Base-by-base conservation (phyloP, 2,888 invertebrate genomes). In the Amiota minor region DNA sequence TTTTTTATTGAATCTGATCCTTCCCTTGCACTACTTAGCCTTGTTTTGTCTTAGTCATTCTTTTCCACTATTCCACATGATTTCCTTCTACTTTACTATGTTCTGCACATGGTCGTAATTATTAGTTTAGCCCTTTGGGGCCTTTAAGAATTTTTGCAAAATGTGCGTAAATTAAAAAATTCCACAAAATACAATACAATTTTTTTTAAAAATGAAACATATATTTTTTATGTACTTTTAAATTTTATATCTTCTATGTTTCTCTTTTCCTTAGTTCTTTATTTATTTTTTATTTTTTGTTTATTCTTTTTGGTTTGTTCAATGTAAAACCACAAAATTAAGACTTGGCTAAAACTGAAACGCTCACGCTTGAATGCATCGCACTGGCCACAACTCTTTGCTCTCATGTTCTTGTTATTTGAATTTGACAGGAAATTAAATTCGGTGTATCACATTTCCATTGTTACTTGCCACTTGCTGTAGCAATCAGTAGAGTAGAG, bases 351-450 rank as follows among this genome's bases (percentile, higher is more conserved):
- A 75, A 23, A 23, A 74, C 75, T 76, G 53, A 16, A 77, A 79
- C 79, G 77, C 76, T 84, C 78, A 85, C 86, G 83, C 80, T 85
- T 74, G 75, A 81, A 76, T 85, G 80, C 76, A 73, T 69, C 20
- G 50, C 10, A 56, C 18, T 14, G 59, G 16, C 18, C 20, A 11
- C 11, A 11, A 11, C 8, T 59, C 59, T 59, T 20, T 18, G 6
- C 18, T 11, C 10, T 18, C 18, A 10, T 59, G 59, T n/a, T 53
- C 53, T 53, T 20, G 59, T 20, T 65, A 12, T 75, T 81, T 83
- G 85, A 84, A 84, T 86, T 87, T 82, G 87, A 86, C 86, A 87
- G 87, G 87, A 86, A 86, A 86, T 87, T 86, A 85, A 86, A 84
- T 86, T 86, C 85, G 82, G 84, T 85, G 80, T 84, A 84, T 85